phyloP scores from a whole-genome alignment of 2,797 vertebrate genomes.

The Scolopax rusticola region DNA sequence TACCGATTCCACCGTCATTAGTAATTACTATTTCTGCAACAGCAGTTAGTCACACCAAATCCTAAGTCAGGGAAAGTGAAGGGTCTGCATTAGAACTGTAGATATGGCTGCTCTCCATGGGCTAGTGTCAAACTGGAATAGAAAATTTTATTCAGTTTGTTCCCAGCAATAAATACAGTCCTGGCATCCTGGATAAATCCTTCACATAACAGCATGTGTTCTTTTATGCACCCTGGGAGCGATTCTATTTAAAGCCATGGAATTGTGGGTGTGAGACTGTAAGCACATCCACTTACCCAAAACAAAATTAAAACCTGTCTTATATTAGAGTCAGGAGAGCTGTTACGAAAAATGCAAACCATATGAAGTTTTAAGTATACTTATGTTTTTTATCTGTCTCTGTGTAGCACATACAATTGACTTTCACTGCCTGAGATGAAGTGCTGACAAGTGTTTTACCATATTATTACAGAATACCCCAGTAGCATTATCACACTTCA shows the following conservation, averaged over 20 bases:
- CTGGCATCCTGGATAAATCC: conserved; percentile 51
- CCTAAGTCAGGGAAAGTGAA: not conserved
- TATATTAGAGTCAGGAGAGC: conserved; percentile 59
- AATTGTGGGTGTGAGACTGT: conserved; percentile 65
- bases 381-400: conserved; percentile 69
- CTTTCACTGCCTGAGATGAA: conserved; percentile 53
- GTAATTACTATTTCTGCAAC: not conserved
- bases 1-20: not conserved
- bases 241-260: conserved; percentile 57
- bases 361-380: conserved; percentile 70
- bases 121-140: conserved; percentile 51
- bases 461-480: conserved; percentile 71
- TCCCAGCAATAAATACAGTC: conserved; percentile 59
- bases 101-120: not conserved
- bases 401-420: conserved; percentile 63
- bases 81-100: not conserved
- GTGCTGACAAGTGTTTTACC: conserved; percentile 70
- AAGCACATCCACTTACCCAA: conserved; percentile 58
- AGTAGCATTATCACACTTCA: conserved; percentile 69
- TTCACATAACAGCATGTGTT: conserved; percentile 45
- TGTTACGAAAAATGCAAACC: conserved; percentile 61
- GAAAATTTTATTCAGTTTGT: conserved; percentile 57
- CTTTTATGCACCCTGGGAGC: conserved; percentile 57
- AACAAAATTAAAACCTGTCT: conserved; percentile 60
- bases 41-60: not conserved